Conservation (phyloP, 2,113 vertebrate genomes). For the Podocnemis expansa region DNA sequence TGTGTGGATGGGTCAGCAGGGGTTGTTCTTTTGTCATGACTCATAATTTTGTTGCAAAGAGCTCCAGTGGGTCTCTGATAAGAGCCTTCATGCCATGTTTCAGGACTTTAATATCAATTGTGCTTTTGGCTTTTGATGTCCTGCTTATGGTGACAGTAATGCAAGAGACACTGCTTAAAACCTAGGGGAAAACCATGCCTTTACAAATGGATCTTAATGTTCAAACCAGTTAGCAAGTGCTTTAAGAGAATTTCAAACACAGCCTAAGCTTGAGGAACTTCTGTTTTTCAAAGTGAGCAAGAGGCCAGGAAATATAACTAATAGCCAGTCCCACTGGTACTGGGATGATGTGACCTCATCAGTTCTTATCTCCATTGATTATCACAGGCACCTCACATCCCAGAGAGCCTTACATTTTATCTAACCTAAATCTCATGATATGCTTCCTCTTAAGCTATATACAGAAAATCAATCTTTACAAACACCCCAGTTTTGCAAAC, state of each 20-base stretch:
- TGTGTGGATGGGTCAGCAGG: neutral
- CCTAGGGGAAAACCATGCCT: neutral
- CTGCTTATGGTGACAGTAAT: neutral
- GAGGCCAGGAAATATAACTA: slow-evolving; percentile 33
- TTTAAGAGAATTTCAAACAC: slow-evolving; percentile 52
- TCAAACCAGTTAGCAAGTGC: slow-evolving; percentile 43
- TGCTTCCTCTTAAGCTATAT: slow-evolving; percentile 35
- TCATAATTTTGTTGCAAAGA: slow-evolving; percentile 32
- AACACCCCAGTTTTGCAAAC: slow-evolving; percentile 41
- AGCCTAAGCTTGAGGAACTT: slow-evolving; percentile 45
- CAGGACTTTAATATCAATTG: slow-evolving; percentile 40
- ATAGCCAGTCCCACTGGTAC: neutral
- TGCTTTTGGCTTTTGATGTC: slow-evolving; percentile 41
- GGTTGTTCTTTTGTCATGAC: neutral
- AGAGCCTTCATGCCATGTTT: slow-evolving; percentile 50
- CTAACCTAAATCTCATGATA: slow-evolving; percentile 42
- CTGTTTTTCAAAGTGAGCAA: slow-evolving; percentile 27
- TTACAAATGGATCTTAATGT: slow-evolving; percentile 31
- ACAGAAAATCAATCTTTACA: slow-evolving; percentile 51
- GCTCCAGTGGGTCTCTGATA: slow-evolving; percentile 59
- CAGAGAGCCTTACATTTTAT: slow-evolving; percentile 47
- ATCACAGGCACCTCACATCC: slow-evolving; percentile 43
- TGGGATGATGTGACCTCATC: slow-evolving; percentile 43
- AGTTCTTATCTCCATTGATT: slow-evolving; percentile 60
- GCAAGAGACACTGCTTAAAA: slow-evolving; percentile 56